Evolutionary conservation across 2,797 vertebrate genomes (phyloP).

Genomic region (Dallia pectoralis): DNA sequence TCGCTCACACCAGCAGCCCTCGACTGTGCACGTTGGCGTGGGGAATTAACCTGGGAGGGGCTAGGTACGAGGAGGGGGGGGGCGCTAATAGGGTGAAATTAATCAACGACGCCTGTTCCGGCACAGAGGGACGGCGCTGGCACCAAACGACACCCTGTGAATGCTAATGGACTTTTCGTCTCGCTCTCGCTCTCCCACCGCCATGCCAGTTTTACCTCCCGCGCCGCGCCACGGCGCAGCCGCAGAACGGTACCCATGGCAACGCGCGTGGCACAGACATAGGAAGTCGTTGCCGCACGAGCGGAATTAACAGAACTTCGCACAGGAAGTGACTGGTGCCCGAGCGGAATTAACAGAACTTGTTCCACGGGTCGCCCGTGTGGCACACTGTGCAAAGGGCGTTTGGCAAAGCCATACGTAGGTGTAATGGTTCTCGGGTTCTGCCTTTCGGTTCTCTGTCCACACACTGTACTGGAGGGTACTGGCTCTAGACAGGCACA

Average conservation of each 20-base stretch:
- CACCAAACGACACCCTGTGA: conserved; percentile 69
- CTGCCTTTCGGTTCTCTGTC: not conserved
- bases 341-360: not conserved
- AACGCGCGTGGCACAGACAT: not conserved
- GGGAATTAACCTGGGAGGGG: conserved; percentile 76
- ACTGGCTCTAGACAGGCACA: not conserved
- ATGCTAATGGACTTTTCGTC: conserved; percentile 69
- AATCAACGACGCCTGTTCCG: conserved; percentile 80
- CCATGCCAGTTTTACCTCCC: not conserved
- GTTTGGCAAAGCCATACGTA: not conserved
- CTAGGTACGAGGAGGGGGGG: conserved; percentile 61
- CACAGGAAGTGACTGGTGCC: not conserved
- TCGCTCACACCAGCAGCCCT: conserved; percentile 71
- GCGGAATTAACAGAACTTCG: not conserved
- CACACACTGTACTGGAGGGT: not conserved
- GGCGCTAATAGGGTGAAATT: conserved; percentile 84
- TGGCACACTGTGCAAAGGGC: not conserved
- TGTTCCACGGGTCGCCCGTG: not conserved
- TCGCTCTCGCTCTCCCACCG: not conserved
- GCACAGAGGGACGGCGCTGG: conserved; percentile 70
- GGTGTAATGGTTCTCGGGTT: not conserved
- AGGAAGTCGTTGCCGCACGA: not conserved
- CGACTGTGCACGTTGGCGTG: conserved; percentile 55
- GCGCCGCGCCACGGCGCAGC: not conserved
- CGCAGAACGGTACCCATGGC: not conserved